A percentile compares a stretch with the other conserved stretches of the same genome.
Evolutionary conservation across 2,797 vertebrate species (phyloP).

Genomic region (Spinus pinus): DNA sequence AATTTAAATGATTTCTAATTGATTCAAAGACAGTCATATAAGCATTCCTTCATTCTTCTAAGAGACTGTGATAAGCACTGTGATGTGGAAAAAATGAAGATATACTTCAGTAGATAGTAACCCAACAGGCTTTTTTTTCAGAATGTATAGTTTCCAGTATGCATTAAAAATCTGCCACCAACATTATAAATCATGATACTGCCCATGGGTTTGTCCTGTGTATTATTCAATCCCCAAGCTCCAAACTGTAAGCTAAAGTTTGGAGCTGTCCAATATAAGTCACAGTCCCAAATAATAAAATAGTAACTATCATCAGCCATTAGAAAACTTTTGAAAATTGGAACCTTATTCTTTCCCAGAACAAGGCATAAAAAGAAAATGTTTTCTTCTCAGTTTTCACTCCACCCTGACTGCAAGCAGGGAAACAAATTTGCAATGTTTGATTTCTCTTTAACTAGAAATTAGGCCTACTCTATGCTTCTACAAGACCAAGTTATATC

Average conservation of each 20-base stretch:
- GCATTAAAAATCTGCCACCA: background rate
- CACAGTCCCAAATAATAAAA: background rate
- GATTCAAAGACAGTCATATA: background rate
- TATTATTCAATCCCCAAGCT: background rate
- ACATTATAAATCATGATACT: background rate
- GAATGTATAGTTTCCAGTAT: background rate
- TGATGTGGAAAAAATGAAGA: background rate
- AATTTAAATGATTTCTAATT: background rate
- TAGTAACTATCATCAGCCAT: background rate
- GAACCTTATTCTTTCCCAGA: background rate
- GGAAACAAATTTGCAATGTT: background rate
- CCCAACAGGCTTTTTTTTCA: background rate
- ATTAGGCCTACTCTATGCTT: background rate
- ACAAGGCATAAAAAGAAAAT: background rate
- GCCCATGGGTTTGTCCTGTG: background rate
- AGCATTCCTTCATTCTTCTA: background rate
- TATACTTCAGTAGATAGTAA: background rate
- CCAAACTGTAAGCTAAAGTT: background rate
- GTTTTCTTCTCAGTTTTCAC: slow-evolving; percentile 19
- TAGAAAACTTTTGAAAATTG: background rate
- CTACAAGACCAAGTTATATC: background rate
- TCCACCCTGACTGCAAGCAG: background rate
- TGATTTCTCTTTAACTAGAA: slow-evolving; percentile 2
- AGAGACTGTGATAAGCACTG: background rate
- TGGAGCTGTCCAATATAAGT: background rate